These are phyloP conservation scores for Heterodera carotae DNA, from an alignment of 1,140 invertebrate species.

Conservation along the genomic window DNA sequence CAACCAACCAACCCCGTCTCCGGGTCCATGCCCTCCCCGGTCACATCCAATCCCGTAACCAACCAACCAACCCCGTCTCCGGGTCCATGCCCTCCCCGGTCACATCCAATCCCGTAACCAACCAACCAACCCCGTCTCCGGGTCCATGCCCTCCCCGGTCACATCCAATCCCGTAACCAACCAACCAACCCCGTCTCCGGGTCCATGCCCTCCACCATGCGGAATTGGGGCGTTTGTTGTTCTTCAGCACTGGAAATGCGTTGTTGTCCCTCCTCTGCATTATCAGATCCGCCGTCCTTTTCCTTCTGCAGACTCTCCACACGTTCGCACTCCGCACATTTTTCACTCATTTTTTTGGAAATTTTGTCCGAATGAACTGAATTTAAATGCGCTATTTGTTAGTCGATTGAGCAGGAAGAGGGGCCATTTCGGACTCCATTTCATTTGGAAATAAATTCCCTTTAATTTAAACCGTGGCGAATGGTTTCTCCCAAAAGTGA, in stretches of 20 bases:
- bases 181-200: conserved; percentile 25
- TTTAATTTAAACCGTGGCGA: not conserved
- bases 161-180: too few relatives aligned
- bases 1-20: too few relatives aligned
- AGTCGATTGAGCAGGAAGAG: not conserved
- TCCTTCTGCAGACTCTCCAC: not conserved
- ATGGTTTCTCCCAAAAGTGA: not conserved
- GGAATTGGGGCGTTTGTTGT: not conserved
- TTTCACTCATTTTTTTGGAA: not conserved
- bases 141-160: too few relatives aligned
- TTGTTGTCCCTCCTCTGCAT: not conserved
- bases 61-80: too few relatives aligned
- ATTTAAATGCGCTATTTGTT: not conserved
- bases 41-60: too few relatives aligned
- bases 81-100: too few relatives aligned
- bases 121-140: too few relatives aligned
- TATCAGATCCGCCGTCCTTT: not conserved
- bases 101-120: too few relatives aligned
- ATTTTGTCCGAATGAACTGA: not conserved
- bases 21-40: too few relatives aligned
- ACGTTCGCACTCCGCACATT: not conserved
- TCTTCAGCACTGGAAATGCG: too few relatives aligned
- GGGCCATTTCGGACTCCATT: not conserved
- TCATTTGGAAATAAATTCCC: not conserved
- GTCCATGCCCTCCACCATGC: conserved; percentile 29